Evolutionary conservation across 2,888 invertebrate species (phyloP), one percentile per base, ranked within the genome.

Genomic region (Elmis aenea): DNA sequence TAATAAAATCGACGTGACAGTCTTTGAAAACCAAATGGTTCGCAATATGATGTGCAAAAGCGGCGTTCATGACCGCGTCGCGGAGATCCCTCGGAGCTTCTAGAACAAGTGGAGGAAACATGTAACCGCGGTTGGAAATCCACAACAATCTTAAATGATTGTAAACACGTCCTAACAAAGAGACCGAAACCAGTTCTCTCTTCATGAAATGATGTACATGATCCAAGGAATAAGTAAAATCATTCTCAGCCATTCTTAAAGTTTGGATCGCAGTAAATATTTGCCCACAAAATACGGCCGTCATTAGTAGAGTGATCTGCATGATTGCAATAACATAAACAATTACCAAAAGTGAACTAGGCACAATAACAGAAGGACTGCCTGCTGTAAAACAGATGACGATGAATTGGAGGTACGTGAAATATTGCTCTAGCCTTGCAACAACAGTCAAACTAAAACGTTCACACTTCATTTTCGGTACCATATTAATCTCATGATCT

Each of bases 1-100:
- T 23, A 9, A 38, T 13, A 16, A 33, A 39, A 13, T 43, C 43
- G 1, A 15, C 26, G 18, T 43, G 43, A 11, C 43, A 43, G 4
- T 39, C 21, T 13, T 16, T 26, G 14, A 38, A 43, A 32, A 43
- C 20, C 3, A 26, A 33, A 35, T 43, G 34, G 13, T 16, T 25
- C 2, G 22, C 32, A 0, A 43, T 15, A 20, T 33, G 30, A 16
- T 35, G 26, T 21, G 34, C 20, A 14, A 28, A 43, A 3, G 43
- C 33, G 11, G 27, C 29, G 21, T 32, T 35, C 13, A 35, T 6
- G 9, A 39, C 21, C 3, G 35, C 36, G n/a, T 38, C 38, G 24
- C 21, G 23, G 10, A 43, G 21, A 18, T 39, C 38, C 5, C 14
- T 9, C 10, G 43, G 38, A 9, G 29, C 28, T 8, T 24, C 15